Evolutionary conservation across 1,140 invertebrate species (phyloP), one percentile per base, ranked within the genome.

Genomic region (Nixonia krombeini): DNA sequence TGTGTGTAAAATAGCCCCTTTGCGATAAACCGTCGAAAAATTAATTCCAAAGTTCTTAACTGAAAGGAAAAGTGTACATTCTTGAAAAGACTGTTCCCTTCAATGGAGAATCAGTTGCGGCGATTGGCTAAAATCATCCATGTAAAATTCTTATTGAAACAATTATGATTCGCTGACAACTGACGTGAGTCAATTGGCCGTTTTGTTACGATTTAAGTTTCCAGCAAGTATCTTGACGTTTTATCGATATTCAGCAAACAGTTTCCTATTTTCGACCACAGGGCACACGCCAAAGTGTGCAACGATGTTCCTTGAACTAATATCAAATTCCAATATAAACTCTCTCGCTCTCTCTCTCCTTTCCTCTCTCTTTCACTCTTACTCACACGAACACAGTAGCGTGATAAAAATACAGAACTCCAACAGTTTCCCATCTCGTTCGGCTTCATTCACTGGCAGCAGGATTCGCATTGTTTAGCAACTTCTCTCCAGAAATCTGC

Each of bases 351-450:
- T 13, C 15, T 16, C 10, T n/a, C n/a, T n/a, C n/a, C n/a, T n/a
- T n/a, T n/a, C n/a, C n/a, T n/a, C n/a, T n/a, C n/a, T n/a, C n/a
- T n/a, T n/a, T n/a, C n/a, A n/a, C n/a, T n/a, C n/a, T n/a, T n/a
- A n/a, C n/a, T n/a, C n/a, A n/a, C n/a, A n/a, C n/a, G n/a, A n/a
- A n/a, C n/a, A n/a, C n/a, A n/a, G 18, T 8, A 3, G 33, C 21
- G 41, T 61, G 50, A 57, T 62, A 63, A 68, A 63, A 53, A 67
- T 51, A 45, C 26, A 50, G 33, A 13, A 26, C 38, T 12, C 29
- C 29, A 9, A 8, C 2, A 12, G 29, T 31, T 31, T 12, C 29
- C 16, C 18, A 15, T 9, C 38, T 18, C 15, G n/a, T 8, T 18
- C n/a, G 16, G 10, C 33, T 12, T 35, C n/a, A 13, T 35, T 10